These are phyloP conservation scores for Drosophila pruinosa DNA, from an alignment of 1,140 invertebrate species.

Conservation along the genomic window DNA sequence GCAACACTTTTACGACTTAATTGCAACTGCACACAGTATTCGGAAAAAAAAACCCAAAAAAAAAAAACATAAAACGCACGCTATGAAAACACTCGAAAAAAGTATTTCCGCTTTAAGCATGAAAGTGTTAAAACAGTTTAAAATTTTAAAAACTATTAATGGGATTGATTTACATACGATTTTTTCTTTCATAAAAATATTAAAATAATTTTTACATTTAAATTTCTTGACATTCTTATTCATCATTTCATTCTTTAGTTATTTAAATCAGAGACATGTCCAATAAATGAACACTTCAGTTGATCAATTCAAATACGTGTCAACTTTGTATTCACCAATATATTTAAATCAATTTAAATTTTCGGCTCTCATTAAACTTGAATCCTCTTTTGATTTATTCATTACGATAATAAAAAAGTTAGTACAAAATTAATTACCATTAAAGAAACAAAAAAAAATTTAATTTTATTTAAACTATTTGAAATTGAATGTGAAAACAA, in stretches of 20 bases:
- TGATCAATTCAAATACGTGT: too few species aligned
- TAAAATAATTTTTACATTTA: too few species aligned
- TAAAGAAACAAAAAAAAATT: background rate
- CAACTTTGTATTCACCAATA: too few species aligned
- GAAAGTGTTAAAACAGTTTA: background rate
- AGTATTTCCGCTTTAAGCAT: background rate
- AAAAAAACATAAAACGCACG: background rate
- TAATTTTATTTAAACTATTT: background rate
- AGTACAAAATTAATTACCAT: background rate
- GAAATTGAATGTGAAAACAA: background rate
- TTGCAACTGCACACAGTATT: slow-evolving; percentile 10
- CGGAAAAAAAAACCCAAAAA: background rate
- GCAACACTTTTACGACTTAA: slow-evolving; percentile 18
- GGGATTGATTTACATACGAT: too few species aligned
- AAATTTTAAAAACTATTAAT: background rate
- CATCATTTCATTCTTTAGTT: too few species aligned
- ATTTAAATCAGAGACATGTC: too few species aligned
- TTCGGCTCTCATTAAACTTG: too few species aligned
- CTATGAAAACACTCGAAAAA: background rate
- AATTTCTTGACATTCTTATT: too few species aligned
- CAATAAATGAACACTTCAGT: too few species aligned
- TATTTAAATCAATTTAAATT: too few species aligned
- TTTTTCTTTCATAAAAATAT: too few species aligned
- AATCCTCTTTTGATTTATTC: background rate
- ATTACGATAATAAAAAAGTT: background rate